Base-by-base conservation (phyloP, 92 coral and sea anemone species). In the Paragorgia papillata region DNA sequence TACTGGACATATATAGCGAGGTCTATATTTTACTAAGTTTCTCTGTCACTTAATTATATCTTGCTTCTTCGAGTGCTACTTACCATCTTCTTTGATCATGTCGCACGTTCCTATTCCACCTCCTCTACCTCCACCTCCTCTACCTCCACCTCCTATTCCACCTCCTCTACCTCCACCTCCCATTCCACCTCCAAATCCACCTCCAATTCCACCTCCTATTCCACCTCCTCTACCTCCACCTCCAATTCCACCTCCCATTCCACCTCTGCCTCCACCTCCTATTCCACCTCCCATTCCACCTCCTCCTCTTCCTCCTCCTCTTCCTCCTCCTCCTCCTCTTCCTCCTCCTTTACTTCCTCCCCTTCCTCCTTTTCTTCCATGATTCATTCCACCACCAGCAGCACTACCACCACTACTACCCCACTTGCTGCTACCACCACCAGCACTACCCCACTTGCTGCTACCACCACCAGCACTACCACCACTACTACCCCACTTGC, bases 51-150 rank as follows among this genome's bases (percentile, higher is more conserved):
- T 57, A 21, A 17, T 1, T 24, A 18, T 57, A 21, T 57, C 10
- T 19, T 57, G 12, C 12, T 7, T 57, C 30, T 24, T 57, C 10
- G 43, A 37, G 43, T 10, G 4, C 7, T 7, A 62, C 68, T 12
- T 62, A 62, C 68, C 68, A 19, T 34, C 68, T 62, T 62, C 68
- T 31, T 34, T 31, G 0, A 31, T 62, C 39, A 1, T 14, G 21
- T 51, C 22, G 62, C 62, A 57, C 62, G 5, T 4, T 37, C 43
- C 43, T 37, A 4, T 37, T 10, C 43, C 43, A 37, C 43, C 6
- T 17, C 14, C 62, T 10, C 43, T 10, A 37, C 43, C 6, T 17
- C 14, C 62, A 57, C 14, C 62, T 3, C 62, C 62, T 2, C 22
- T 30, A 1, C 27, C 62, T 9, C 20, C 62, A n/a, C n/a, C n/a